Conservation (phyloP, 2,888 invertebrate genomes). For the Andrena praecox region DNA sequence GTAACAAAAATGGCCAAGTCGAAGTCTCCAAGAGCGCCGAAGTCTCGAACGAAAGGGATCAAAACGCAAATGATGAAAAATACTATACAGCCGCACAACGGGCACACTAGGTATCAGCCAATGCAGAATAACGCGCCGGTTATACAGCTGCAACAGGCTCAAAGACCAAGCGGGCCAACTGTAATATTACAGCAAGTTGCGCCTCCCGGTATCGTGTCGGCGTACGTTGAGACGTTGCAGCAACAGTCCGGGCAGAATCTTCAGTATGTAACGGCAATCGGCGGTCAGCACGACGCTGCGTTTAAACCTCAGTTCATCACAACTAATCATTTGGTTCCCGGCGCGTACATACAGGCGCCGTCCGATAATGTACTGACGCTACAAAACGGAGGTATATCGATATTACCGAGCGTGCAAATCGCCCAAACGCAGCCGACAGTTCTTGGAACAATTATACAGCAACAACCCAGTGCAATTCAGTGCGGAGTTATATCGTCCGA, state of each 20-base stretch:
- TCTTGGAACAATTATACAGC: constrained; percentile 85
- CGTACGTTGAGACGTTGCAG: constrained; percentile 89
- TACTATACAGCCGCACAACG: constrained; percentile 70
- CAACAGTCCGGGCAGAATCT: constrained; percentile 90
- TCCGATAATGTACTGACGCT: constrained; percentile 81
- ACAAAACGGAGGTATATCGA: constrained; percentile 82
- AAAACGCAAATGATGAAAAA: constrained; percentile 77
- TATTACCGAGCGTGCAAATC: constrained; percentile 81
- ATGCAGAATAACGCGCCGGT: constrained; percentile 85
- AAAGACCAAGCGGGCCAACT: constrained; percentile 87
- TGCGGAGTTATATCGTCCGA: constrained; percentile 86
- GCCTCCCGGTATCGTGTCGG: constrained; percentile 87
- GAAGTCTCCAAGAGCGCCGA: constrained; percentile 75
- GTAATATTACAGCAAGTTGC: constrained; percentile 90
- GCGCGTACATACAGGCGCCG: constrained; percentile 82
- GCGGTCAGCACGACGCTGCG: constrained; percentile 86
- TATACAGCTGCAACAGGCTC: constrained; percentile 87
- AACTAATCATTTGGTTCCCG: constrained; percentile 81
- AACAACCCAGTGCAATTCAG: constrained; percentile 86
- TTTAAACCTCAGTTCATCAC: constrained; percentile 82
- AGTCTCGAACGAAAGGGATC: constrained; percentile 75
- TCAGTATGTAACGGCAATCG: constrained; percentile 91
- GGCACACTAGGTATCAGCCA: constrained; percentile 76
- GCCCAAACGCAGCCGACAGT: constrained; percentile 81
- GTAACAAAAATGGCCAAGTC: constrained; percentile 72